Percentiles rank a stretch among this genome's conserved stretches.
Evolutionary conservation across 1,140 invertebrate genomes (phyloP).

Genomic region (Eciton burchellii): DNA sequence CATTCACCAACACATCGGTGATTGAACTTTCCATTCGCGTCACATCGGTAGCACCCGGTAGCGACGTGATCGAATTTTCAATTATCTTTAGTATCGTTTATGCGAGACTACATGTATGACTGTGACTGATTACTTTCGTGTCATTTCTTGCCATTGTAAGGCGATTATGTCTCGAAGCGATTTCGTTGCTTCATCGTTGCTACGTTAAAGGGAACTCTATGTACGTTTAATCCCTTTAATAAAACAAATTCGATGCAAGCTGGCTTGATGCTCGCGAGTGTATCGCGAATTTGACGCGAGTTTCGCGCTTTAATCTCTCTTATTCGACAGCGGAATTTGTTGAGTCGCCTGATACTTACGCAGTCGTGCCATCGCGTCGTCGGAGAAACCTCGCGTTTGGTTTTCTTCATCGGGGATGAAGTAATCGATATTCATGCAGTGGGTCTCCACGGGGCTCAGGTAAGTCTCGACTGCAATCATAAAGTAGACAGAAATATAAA

Average conservation of each 20-base stretch:
- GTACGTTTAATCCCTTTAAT: not conserved
- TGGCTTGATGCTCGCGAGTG: no score
- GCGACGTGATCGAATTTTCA: slow-evolving; percentile 30
- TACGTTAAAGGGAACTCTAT: not conserved
- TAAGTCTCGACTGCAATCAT: slow-evolving; percentile 93
- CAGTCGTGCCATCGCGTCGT: slow-evolving; percentile 93
- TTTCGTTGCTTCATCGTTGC: not conserved
- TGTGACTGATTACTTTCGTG: not conserved
- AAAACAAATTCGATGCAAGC: not conserved
- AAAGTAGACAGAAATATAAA: slow-evolving; percentile 7
- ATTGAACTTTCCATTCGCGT: slow-evolving; percentile 20
- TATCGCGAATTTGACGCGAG: no score
- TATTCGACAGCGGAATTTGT: slow-evolving; percentile 16
- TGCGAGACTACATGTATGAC: not conserved
- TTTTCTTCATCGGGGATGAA: slow-evolving; percentile 95
- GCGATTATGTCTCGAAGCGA: not conserved
- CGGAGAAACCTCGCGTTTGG: slow-evolving; percentile 91
- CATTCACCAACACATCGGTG: not conserved
- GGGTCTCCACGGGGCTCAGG: slow-evolving; percentile 96
- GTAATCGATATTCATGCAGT: slow-evolving; percentile 97
- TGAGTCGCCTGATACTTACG: slow-evolving; percentile 87
- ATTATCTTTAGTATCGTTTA: slow-evolving; percentile 10
- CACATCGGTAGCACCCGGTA: not conserved
- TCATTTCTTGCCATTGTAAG: not conserved
- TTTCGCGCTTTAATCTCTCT: not conserved